phyloP scores from a whole-genome alignment of 2,113 vertebrate species.

The Erinaceus europaeus region DNA sequence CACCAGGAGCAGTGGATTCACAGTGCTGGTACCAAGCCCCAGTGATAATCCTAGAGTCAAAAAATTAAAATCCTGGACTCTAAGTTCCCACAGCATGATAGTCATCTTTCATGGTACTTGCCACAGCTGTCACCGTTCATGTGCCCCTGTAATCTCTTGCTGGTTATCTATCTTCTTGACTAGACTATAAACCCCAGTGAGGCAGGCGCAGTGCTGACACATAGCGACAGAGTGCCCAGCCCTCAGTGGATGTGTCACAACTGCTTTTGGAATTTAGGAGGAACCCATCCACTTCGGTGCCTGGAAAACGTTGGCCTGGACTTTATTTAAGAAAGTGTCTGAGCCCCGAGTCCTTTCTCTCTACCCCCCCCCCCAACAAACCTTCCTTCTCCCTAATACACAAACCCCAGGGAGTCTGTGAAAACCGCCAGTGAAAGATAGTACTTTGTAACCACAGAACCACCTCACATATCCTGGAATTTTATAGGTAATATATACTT shows the following conservation, averaged over 20 bases:
- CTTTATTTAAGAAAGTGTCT: conserved; percentile 64
- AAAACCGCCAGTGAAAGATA: conserved; percentile 57
- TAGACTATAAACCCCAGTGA: not conserved
- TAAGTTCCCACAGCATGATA: not conserved
- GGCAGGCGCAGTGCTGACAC: not conserved
- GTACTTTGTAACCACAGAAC: conserved; percentile 44
- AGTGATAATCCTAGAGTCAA: too few species aligned
- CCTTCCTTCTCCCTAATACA: not conserved
- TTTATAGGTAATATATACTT: conserved; percentile 56
- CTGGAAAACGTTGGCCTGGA: conserved; percentile 29
- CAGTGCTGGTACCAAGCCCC: too few species aligned
- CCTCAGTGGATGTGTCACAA: not conserved
- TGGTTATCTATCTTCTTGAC: not conserved
- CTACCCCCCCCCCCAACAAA: not conserved
- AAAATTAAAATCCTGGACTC: too few species aligned
- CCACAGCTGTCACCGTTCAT: not conserved
- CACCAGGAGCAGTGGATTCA: too few species aligned
- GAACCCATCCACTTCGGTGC: conserved; percentile 31
- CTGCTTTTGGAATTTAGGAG: conserved; percentile 14
- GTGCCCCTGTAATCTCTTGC: not conserved
- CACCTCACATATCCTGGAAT: conserved; percentile 50
- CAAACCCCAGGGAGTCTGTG: conserved; percentile 28
- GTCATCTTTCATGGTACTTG: not conserved
- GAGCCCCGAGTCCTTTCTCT: not conserved
- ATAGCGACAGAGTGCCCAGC: not conserved